Conservation (phyloP, 2,113 vertebrate species). For the Cyprinodon tularosa region DNA sequence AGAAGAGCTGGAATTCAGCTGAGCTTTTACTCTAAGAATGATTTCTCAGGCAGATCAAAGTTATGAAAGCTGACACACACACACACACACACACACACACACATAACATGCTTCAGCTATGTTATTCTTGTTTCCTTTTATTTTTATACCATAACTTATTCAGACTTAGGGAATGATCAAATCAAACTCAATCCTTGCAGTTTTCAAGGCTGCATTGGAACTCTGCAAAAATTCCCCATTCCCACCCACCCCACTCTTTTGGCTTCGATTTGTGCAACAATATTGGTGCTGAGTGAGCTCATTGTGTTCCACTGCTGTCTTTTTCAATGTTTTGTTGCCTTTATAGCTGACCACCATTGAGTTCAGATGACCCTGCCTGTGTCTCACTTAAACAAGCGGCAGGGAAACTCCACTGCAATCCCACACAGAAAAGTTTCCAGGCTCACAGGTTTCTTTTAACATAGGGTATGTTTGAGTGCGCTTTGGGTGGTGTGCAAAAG, state of each 20-base stretch:
- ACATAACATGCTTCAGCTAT: constrained; percentile 6
- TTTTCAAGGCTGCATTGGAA: background rate
- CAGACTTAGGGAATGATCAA: background rate
- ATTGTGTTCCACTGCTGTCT: constrained; percentile 10
- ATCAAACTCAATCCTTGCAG: background rate
- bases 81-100: constrained; percentile 18
- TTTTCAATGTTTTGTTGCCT: constrained; percentile 37
- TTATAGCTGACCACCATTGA: background rate
- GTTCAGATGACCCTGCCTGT: constrained; percentile 18
- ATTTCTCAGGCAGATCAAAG: constrained; percentile 41
- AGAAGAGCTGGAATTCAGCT: constrained; percentile 25
- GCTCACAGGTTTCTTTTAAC: constrained; percentile 69
- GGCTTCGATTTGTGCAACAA: constrained; percentile 25
- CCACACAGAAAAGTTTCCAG: constrained; percentile 43
- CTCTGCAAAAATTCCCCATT: background rate
- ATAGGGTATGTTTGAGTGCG: constrained; percentile 57
- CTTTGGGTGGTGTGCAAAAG: background rate
- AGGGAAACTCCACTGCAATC: constrained; percentile 57
- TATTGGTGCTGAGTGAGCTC: constrained; percentile 36
- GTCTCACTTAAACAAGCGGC: constrained; percentile 5
- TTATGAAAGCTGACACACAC: constrained; percentile 13
- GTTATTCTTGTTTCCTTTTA: background rate
- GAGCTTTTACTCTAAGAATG: constrained; percentile 54
- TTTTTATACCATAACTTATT: background rate
- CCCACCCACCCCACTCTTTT: background rate